These are phyloP conservation scores for Polyommatus icarus DNA, from an alignment of 2,888 invertebrate species.

Conservation along the genomic window DNA sequence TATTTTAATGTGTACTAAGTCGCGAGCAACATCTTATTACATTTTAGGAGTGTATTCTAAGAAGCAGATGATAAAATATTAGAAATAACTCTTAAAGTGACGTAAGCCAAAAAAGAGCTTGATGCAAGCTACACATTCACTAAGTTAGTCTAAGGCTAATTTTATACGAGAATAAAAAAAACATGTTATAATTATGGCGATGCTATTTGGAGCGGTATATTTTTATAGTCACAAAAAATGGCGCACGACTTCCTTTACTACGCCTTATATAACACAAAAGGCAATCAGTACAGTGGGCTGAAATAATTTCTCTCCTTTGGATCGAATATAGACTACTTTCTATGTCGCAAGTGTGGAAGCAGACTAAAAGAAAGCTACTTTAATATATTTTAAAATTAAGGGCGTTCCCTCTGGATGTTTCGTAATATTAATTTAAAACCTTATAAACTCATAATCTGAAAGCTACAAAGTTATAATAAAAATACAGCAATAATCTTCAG, in stretches of 20 bases:
- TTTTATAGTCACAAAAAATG: conserved; percentile 27
- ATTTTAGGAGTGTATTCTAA: too few species aligned
- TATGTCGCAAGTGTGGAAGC: background rate
- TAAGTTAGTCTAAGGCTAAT: background rate
- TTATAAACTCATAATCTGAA: too few species aligned
- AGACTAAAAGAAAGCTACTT: background rate
- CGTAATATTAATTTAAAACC: too few species aligned
- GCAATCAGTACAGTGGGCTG: conserved; percentile 21
- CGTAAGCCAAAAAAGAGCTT: background rate
- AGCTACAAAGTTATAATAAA: too few species aligned
- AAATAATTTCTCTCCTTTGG: background rate
- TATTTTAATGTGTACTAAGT: too few species aligned
- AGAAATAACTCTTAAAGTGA: background rate
- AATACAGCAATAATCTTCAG: too few species aligned
- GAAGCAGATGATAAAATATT: too few species aligned
- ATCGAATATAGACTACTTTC: background rate
- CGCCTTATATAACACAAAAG: conserved; percentile 28
- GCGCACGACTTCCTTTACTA: conserved; percentile 22
- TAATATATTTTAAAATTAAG: too few species aligned
- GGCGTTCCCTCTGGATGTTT: too few species aligned
- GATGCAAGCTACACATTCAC: too few species aligned
- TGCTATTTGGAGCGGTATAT: conserved; percentile 29
- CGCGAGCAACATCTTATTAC: too few species aligned
- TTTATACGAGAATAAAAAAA: conserved; percentile 15
- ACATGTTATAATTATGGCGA: conserved; percentile 23